Percentiles rank a stretch among this genome's conserved stretches.
These are phyloP conservation scores for Ctenosaura bakeri DNA, from an alignment of 2,797 vertebrate species.

Conservation along the genomic window DNA sequence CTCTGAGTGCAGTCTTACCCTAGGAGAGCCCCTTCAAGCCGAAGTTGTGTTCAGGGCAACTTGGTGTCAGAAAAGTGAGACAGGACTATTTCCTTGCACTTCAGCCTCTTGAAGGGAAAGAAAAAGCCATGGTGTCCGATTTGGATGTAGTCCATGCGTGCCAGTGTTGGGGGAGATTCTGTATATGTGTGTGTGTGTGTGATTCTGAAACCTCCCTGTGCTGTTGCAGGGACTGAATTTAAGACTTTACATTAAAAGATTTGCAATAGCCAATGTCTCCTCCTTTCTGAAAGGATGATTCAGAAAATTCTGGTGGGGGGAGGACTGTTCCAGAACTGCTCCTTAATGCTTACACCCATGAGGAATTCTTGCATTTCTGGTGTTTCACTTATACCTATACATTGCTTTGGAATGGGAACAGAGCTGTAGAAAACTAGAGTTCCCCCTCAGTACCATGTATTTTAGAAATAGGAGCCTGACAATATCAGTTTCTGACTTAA, in stretches of 20 bases:
- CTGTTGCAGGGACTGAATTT: conserved; percentile 34
- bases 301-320: no score
- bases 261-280: conserved; percentile 15
- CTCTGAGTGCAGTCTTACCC: neutral
- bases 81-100: conserved; percentile 14
- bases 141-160: neutral
- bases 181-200: neutral
- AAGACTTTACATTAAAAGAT: conserved; percentile 68
- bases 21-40: neutral
- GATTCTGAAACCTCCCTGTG: conserved; percentile 13
- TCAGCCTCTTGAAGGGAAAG: neutral
- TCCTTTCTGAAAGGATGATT: neutral
- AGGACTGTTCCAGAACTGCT: neutral
- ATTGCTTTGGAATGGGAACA: neutral
- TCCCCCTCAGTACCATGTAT: neutral
- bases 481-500: neutral
- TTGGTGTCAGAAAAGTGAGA: neutral
- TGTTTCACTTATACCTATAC: neutral
- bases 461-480: neutral
- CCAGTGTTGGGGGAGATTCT: neutral
- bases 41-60: conserved; percentile 6
- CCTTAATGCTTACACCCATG: neutral
- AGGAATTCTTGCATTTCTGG: neutral
- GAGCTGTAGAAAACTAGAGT: no score
- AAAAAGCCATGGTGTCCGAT: conserved; percentile 4